A percentile compares a stretch with the other conserved stretches of the same genome.
Conservation (phyloP, 2,888 invertebrate species). For the Clistopyga incitator region DNA sequence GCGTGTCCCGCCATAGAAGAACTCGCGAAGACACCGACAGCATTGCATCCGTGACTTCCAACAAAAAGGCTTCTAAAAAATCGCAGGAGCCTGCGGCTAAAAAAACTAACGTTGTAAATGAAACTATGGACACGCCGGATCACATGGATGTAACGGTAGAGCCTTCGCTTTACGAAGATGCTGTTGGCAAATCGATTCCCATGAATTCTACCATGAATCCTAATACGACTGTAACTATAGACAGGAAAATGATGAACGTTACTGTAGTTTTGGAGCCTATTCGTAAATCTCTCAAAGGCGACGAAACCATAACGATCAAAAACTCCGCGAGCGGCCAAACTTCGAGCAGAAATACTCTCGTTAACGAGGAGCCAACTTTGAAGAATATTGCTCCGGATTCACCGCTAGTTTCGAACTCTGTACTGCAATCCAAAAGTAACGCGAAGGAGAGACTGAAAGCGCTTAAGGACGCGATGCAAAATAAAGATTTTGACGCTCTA, state of each 20-base stretch:
- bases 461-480: constrained; percentile 61
- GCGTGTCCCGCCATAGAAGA: constrained; percentile 21
- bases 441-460: constrained; percentile 58
- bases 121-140: constrained; percentile 50
- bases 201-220: constrained; percentile 82
- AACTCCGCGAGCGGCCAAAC: constrained; percentile 50
- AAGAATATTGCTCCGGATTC: constrained; percentile 3
- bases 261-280: constrained; percentile 78
- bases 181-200: constrained; percentile 78
- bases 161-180: constrained; percentile 81
- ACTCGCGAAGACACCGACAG: constrained; percentile 17
- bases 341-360: constrained; percentile 33
- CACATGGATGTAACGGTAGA: constrained; percentile 74
- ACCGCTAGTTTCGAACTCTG: constrained; percentile 26
- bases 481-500: constrained; percentile 73
- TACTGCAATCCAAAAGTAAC: constrained; percentile 29
- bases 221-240: constrained; percentile 70
- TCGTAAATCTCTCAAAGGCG: constrained; percentile 56
- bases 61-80: neutral
- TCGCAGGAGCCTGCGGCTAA: constrained; percentile 66
- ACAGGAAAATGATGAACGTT: constrained; percentile 76
- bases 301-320: constrained; percentile 77
- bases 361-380: constrained; percentile 33
- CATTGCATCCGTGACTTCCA: neutral
- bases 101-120: constrained; percentile 62